A percentile compares a stretch with the other conserved stretches of the same genome.
Evolutionary conservation across 2,113 vertebrate species (phyloP).

Genomic region (Saccopteryx leptura): DNA sequence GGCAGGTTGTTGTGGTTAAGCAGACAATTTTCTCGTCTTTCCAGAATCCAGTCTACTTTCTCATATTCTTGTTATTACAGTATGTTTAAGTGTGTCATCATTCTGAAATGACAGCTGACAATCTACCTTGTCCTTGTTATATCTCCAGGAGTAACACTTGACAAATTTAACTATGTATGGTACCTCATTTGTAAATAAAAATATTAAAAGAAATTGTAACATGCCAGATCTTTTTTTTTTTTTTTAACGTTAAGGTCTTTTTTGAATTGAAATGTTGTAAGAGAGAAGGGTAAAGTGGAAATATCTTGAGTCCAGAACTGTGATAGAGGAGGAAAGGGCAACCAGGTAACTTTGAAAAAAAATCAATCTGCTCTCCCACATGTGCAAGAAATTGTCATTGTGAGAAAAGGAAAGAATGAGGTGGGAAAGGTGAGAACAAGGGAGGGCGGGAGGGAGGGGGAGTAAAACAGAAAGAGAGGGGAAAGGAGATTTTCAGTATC

Average conservation of each 20-base stretch:
- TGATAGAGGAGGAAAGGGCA: not conserved
- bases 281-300: not conserved
- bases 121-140: conserved; percentile 31
- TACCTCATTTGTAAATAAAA: conserved; percentile 10
- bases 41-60: conserved; percentile 28
- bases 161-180: conserved; percentile 48
- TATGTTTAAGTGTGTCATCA: not conserved
- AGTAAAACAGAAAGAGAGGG: too few relatives aligned
- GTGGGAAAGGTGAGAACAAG: not conserved
- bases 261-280: conserved; percentile 43
- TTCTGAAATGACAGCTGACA: conserved; percentile 57
- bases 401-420: not conserved
- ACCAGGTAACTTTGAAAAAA: not conserved
- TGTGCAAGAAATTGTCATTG: not conserved
- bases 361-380: not conserved
- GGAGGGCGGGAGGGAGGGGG: not conserved
- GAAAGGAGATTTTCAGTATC: not conserved
- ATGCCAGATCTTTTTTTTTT: not conserved
- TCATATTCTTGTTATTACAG: conserved; percentile 29
- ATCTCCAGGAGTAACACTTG: conserved; percentile 4
- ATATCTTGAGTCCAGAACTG: not conserved
- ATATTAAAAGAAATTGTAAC: conserved; percentile 58
- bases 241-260: conserved; percentile 6
- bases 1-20: not conserved
- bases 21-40: conserved; percentile 67